Evolutionary conservation across 2,888 invertebrate genomes (phyloP), one percentile per base, ranked within the genome.

Genomic region (Pandemis heparana): DNA sequence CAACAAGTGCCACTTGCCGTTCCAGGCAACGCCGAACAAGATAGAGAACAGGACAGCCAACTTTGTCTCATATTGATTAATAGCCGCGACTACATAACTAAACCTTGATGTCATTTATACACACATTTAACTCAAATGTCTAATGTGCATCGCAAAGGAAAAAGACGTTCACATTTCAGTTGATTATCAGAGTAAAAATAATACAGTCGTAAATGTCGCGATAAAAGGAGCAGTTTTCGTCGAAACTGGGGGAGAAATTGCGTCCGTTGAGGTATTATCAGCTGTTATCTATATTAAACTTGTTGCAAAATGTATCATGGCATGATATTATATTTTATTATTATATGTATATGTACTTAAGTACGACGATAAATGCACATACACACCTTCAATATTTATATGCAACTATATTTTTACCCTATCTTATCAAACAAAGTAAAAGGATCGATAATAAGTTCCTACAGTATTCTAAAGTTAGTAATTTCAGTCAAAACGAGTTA

Each of bases 1-100:
- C 89, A 90, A 88, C 90, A 88, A 90, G 89, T 88, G 87, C 87
- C 86, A 87, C 85, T 88, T 85, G 83, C 79, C 82, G 80, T 77
- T 78, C 80, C 78, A 79, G 78, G 81, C 83, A 81, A 79, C 76
- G 76, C 74, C 75, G 59, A 66, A 56, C 63, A 12, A 75, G 67
- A 71, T 71, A 43, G 23, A 51, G 61, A 66, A 53, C 70, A 62
- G 73, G 56, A 8, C 64, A 67, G 74, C 66, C 56, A 68, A 43
- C 67, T 53, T 39, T 32, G 32, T 51, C 73, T 60, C 59, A 79
- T 78, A 77, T 79, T 79, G 81, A 81, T 82, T 79, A 79, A 79
- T 79, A 63, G 78, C 74, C 7, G 9, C 9, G 18, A n/a, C 53
- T 16, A 18, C 76, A 71, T 59, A 66, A 63, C 80, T 79, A 79